Percentiles rank a stretch among this genome's conserved stretches.
These are phyloP conservation scores for Parotia lawesii DNA, from an alignment of 2,113 vertebrate species.

Conservation along the genomic window DNA sequence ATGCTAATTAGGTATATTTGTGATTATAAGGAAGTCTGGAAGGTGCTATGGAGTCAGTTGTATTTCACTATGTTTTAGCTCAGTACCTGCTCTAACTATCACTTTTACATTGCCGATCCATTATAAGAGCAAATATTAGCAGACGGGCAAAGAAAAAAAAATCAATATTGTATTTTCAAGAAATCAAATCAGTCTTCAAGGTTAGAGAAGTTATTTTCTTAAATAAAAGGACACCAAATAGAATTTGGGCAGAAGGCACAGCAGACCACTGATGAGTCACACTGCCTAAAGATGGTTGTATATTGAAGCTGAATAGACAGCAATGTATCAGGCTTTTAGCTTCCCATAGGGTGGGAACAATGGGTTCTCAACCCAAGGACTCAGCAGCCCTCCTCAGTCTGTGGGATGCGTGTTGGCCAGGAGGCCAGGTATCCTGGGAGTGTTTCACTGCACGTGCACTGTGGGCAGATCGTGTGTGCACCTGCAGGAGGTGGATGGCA, in stretches of 20 bases:
- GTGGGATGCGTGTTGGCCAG: not conserved
- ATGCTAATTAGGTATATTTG: not conserved
- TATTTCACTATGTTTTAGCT: not conserved
- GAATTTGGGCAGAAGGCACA: not conserved
- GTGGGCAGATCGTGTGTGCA: rapidly evolving
- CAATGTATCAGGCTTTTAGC: not conserved
- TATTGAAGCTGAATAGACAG: not conserved
- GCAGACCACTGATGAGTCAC: not conserved
- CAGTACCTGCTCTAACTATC: not conserved
- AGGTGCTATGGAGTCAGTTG: not conserved
- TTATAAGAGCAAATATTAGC: not conserved
- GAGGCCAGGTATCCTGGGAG: not conserved
- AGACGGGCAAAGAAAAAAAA: not conserved
- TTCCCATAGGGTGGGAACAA: not conserved
- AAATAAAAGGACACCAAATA: not conserved
- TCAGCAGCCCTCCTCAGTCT: not conserved
- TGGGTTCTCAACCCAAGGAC: rapidly evolving
- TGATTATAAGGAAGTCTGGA: not conserved
- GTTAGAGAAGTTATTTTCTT: not conserved
- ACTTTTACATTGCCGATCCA: not conserved
- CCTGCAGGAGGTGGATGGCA: not conserved
- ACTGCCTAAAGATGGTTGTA: not conserved
- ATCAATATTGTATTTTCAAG: not conserved
- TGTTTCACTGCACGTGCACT: not conserved
- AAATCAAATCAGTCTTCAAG: not conserved